Base-by-base conservation (phyloP, 1,140 invertebrate genomes). In the Patella vulgata region DNA sequence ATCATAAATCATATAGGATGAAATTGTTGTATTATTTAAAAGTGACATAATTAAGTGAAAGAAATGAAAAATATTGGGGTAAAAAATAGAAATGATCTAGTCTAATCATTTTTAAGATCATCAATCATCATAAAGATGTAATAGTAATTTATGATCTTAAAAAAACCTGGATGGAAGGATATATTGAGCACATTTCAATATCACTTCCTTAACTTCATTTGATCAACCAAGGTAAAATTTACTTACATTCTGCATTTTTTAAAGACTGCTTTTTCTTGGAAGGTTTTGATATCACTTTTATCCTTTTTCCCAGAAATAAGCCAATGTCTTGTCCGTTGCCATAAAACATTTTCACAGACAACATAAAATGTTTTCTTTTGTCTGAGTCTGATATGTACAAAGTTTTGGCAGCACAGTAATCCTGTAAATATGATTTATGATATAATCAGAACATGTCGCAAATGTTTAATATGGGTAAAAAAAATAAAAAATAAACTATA, bases 211-310 rank as follows among this genome's bases (percentile, higher is more conserved):
- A 42, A n/a, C 27, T 19, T 39, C n/a, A 2, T 11, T 39, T 3
- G 0, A 39, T 31, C 23, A 47, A 33, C n/a, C 17, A 33, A 11
- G 27, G 43, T 14, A n/a, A 36, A n/a, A n/a, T 21, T 65, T 66
- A 89, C 87, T 89, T 85, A 89, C 89, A 87, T 85, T 99, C 98
- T 17, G 97, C 96, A 87, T 99, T 99, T 84, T 99, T 99, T 53
- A 99, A 87, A 33, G 96, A 98, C 83, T 99, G 98, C 80, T 99
- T 99, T 88, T 99, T 99, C 85, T 99, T 99, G 51, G 96, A 99
- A 23, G 98, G 97, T 82, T 99, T 99, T 39, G 96, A 99, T 80
- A 99, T 99, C 50, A 99, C 98, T 90, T 99, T 99, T 76, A 99
- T 99, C 68, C 97, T 88, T 84, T 98, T 98, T 78, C 96, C 98